A percentile compares a stretch with the other conserved stretches of the same genome.
Evolutionary conservation across 2,888 invertebrate species (phyloP).

Genomic region (Drosophila sordidula): DNA sequence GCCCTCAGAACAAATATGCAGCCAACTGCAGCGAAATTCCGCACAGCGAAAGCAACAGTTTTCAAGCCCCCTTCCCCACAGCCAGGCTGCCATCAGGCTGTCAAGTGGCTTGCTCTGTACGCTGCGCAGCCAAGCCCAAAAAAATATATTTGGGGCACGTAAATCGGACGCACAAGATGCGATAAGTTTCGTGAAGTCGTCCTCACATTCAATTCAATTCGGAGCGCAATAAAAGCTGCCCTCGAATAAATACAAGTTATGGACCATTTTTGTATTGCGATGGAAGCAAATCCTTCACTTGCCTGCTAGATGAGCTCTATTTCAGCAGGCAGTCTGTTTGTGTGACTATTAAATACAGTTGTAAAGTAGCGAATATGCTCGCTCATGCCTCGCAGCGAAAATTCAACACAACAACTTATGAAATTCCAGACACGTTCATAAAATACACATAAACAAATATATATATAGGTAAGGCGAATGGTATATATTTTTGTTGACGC

Average conservation of each 20-base stretch:
- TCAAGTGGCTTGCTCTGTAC: not conserved
- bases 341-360: constrained; percentile 55
- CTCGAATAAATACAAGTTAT: constrained; percentile 56
- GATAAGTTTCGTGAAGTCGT: constrained; percentile 44
- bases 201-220: constrained; percentile 39
- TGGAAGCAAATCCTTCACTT: constrained; percentile 41
- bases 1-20: constrained; percentile 37
- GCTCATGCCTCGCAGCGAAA: constrained; percentile 33
- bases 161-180: constrained; percentile 47
- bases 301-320: constrained; percentile 4
- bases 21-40: constrained; percentile 31
- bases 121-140: constrained; percentile 16
- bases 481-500: constrained; percentile 43
- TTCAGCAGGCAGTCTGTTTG: not conserved
- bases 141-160: constrained; percentile 63
- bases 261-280: constrained; percentile 32
- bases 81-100: constrained; percentile 7
- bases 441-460: constrained; percentile 38
- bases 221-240: constrained; percentile 34
- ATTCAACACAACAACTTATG: constrained; percentile 34
- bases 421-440: constrained; percentile 66
- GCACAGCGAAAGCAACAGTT: constrained; percentile 47
- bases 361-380: constrained; percentile 49
- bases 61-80: not conserved
- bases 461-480: constrained; percentile 13